Percentiles rank a stretch among this genome's conserved stretches.
Conservation (phyloP, 2,113 vertebrate genomes). For the Stomatorhinus ivindoensis region DNA sequence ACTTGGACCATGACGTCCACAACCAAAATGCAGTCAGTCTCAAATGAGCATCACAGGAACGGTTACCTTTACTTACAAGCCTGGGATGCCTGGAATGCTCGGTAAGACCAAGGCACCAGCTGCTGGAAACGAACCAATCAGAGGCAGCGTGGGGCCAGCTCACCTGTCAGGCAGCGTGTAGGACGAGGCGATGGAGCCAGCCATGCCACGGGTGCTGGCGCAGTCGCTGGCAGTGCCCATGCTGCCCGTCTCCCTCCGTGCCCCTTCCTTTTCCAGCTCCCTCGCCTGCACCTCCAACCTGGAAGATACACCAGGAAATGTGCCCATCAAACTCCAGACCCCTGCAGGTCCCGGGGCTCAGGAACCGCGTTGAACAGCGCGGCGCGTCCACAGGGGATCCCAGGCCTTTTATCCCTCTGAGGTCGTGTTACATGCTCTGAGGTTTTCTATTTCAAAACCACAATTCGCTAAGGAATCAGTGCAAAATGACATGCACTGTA, state of each 20-base stretch:
- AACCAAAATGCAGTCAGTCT: not conserved
- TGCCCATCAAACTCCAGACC: not conserved
- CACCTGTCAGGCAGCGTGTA: slow-evolving; percentile 97
- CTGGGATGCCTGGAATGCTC: not conserved
- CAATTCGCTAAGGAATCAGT: not conserved
- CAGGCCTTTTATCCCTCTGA: not conserved
- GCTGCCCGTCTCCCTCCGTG: slow-evolving; percentile 86
- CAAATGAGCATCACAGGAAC: not conserved
- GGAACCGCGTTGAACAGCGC: not conserved
- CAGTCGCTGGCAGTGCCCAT: slow-evolving; percentile 89
- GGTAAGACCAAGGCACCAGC: not conserved
- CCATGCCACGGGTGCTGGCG: slow-evolving; percentile 95
- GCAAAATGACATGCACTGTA: not conserved
- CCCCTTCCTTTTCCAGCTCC: slow-evolving; percentile 80
- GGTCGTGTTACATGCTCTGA: not conserved
- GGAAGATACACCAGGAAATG: slow-evolving; percentile 20
- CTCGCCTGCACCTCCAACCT: slow-evolving; percentile 89
- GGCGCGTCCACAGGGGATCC: too few species aligned
- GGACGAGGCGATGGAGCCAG: slow-evolving; percentile 97
- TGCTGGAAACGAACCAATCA: not conserved
- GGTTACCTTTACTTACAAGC: not conserved
- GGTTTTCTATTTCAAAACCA: not conserved
- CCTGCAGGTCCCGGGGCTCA: not conserved
- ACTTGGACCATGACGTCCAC: not conserved
- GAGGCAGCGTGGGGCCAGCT: slow-evolving; percentile 9